phyloP scores from a whole-genome alignment of 1,140 invertebrate species.

The Triops longicaudatus region DNA sequence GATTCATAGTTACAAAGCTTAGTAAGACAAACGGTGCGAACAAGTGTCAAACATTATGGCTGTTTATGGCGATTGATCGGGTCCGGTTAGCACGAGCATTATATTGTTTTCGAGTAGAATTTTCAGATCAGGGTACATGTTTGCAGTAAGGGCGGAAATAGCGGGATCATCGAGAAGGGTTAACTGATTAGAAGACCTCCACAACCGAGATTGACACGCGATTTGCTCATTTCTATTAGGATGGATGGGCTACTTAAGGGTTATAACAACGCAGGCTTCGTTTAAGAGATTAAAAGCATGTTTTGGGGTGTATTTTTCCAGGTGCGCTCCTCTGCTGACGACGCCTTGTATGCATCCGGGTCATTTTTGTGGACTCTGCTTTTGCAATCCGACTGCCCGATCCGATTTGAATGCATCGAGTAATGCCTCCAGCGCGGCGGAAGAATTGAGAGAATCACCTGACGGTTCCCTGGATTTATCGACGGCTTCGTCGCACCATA shows the following conservation, averaged over 20 bases:
- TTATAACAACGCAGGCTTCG: neutral
- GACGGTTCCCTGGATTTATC: conserved; percentile 11
- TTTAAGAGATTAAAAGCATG: neutral
- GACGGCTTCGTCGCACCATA: neutral
- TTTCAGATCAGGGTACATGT: too few species aligned
- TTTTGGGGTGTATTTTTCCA: neutral
- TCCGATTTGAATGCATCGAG: neutral
- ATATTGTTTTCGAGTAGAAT: too few species aligned
- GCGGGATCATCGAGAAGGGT: neutral
- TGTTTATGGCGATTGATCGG: neutral
- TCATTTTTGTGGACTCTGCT: neutral
- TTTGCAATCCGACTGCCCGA: neutral
- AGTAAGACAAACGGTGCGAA: neutral
- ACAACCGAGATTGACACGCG: neutral
- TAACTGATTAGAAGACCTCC: neutral
- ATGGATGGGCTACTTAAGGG: neutral
- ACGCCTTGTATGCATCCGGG: conserved; percentile 9
- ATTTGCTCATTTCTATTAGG: neutral
- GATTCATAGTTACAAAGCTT: neutral
- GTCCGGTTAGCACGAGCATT: neutral
- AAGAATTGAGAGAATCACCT: conserved; percentile 7
- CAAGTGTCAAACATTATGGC: neutral
- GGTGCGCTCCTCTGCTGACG: neutral
- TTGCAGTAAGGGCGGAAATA: neutral
- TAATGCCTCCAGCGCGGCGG: neutral